Percentiles rank a stretch among this genome's conserved stretches.
Evolutionary conservation across 2,888 invertebrate species (phyloP).

Genomic region (Apodemia mormo): DNA sequence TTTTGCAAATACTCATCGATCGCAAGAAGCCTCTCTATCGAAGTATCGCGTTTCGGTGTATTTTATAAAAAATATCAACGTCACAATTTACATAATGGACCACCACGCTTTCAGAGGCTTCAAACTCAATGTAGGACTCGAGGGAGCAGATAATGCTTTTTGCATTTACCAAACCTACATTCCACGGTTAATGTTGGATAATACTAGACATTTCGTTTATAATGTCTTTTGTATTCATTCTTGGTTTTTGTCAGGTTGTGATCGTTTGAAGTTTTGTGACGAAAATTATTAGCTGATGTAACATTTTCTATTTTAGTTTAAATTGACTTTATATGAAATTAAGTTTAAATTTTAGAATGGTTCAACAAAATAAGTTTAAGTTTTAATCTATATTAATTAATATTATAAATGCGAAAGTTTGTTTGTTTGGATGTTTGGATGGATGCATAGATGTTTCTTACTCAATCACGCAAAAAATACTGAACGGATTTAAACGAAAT

Average conservation of each 20-base stretch:
- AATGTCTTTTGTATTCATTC: background rate
- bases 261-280: background rate
- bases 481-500: no score
- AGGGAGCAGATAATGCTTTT: constrained; percentile 59
- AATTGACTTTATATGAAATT: background rate
- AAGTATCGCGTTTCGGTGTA: constrained; percentile 43
- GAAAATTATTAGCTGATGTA: background rate
- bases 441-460: no score
- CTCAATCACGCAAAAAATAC: no score
- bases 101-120: constrained; percentile 36
- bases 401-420: no score
- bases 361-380: no score
- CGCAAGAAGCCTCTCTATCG: constrained; percentile 38
- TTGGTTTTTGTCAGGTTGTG: background rate
- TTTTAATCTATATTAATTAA: no score
- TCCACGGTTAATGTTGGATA: constrained; percentile 42
- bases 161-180: constrained; percentile 51
- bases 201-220: constrained; percentile 31
- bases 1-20: constrained; percentile 39
- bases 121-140: constrained; percentile 45
- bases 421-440: no score
- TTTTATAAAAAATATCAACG: constrained; percentile 42
- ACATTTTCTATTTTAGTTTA: background rate
- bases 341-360: background rate
- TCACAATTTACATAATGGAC: constrained; percentile 45